Evolutionary conservation across 2,888 invertebrate genomes (phyloP).

Genomic region (Noctua janthe): DNA sequence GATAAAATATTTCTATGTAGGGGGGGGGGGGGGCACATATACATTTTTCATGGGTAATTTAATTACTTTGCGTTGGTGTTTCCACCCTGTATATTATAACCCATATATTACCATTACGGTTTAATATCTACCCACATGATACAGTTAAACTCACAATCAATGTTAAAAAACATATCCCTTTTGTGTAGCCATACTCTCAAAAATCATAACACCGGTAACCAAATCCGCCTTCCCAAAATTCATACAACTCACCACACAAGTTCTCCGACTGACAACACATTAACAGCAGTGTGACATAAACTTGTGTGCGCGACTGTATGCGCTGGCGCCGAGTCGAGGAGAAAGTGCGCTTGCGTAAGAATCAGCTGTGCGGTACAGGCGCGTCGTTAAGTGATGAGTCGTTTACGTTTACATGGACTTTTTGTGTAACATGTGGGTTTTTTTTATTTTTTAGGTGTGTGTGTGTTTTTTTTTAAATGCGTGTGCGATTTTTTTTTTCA

Average conservation of each 20-base stretch:
- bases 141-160: too few relatives aligned
- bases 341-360: slow-evolving; percentile 76
- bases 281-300: slow-evolving; percentile 24
- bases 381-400: slow-evolving; percentile 47
- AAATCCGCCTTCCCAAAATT: slow-evolving; percentile 4
- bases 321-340: slow-evolving; percentile 71
- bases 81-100: too few relatives aligned
- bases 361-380: slow-evolving; percentile 72
- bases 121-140: too few relatives aligned
- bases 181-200: background rate
- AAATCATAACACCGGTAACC: background rate
- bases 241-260: slow-evolving; percentile 24
- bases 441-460: background rate
- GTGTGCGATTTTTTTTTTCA: background rate
- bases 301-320: slow-evolving; percentile 54
- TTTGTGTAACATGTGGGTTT: slow-evolving; percentile 34
- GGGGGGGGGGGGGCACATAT: too few relatives aligned
- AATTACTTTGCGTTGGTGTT: too few relatives aligned
- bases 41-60: too few relatives aligned
- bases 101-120: too few relatives aligned
- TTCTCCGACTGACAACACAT: slow-evolving; percentile 7
- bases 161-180: too few relatives aligned
- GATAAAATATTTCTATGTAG: too few relatives aligned
- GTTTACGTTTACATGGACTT: slow-evolving; percentile 32
- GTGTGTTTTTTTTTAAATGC: background rate